Conservation (phyloP, 2,113 vertebrate genomes). For the Hippocampus abdominalis region DNA sequence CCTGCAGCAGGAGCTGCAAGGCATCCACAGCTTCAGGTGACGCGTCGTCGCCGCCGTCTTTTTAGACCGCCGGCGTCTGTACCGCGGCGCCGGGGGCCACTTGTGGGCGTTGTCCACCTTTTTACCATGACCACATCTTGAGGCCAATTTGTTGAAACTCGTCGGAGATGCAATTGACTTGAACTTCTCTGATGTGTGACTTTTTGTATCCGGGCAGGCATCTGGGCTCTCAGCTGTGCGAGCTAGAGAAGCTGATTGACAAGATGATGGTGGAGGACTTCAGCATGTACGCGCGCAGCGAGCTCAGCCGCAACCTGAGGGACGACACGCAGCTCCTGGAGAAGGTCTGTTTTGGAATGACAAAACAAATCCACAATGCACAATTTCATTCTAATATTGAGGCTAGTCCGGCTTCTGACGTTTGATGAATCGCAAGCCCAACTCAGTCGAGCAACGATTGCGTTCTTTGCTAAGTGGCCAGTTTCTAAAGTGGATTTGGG, state of each 20-base stretch:
- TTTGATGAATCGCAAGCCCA: no score
- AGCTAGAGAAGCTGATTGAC: slow-evolving; percentile 97
- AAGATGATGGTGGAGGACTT: slow-evolving; percentile 99
- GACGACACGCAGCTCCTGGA: slow-evolving; percentile 89
- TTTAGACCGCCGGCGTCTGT: neutral
- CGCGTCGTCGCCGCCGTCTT: neutral
- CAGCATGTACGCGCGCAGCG: slow-evolving; percentile 85
- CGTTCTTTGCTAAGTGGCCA: no score
- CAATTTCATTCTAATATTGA: no score
- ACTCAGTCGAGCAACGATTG: no score
- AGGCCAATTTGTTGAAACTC: no score
- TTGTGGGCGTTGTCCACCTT: neutral
- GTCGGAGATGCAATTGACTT: no score
- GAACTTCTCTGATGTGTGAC: neutral
- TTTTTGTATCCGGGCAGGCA: slow-evolving; percentile 73
- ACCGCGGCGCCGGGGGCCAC: neutral
- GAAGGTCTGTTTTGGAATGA: slow-evolving; percentile 75
- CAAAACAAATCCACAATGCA: no score
- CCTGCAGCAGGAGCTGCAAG: slow-evolving; percentile 96
- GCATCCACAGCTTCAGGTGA: slow-evolving; percentile 94
- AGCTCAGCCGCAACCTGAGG: slow-evolving; percentile 86
- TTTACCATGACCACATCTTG: no score
- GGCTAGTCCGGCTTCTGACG: no score
- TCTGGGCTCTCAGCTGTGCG: slow-evolving; percentile 96
- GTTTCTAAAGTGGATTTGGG: no score